phyloP scores from a whole-genome alignment of 1,140 invertebrate species.

The Spodoptera litura region DNA sequence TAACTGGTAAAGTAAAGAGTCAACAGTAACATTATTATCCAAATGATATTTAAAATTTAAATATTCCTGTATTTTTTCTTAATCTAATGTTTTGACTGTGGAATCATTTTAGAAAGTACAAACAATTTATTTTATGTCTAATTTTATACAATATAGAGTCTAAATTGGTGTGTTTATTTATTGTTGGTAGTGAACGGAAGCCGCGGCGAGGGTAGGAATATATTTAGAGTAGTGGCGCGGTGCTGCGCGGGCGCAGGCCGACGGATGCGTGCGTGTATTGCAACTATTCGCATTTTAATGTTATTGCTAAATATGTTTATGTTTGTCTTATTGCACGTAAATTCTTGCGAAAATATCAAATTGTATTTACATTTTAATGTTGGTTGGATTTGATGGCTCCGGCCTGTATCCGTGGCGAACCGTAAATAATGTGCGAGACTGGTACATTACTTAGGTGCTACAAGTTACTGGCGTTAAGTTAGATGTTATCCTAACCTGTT shows the following conservation, averaged over 20 bases:
- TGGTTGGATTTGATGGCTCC: not conserved
- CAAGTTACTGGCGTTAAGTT: not conserved
- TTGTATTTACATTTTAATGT: conserved; percentile 37
- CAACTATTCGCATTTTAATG: conserved; percentile 42
- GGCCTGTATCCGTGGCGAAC: not conserved
- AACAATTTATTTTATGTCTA: conserved; percentile 8
- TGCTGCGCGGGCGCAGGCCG: not conserved
- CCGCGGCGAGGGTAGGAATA: conserved; percentile 49
- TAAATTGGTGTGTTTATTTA: conserved; percentile 34
- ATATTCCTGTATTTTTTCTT: conserved; percentile 40
- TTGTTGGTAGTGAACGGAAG: conserved; percentile 45
- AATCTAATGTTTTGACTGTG: conserved; percentile 43
- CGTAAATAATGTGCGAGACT: not conserved
- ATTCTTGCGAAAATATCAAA: conserved; percentile 40
- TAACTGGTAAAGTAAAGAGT: not conserved
- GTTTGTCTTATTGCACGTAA: conserved; percentile 31
- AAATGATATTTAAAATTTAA: conserved; percentile 42
- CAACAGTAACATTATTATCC: conserved; percentile 40
- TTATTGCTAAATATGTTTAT: conserved; percentile 45
- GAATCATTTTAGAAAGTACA: conserved; percentile 33
- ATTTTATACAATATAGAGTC: conserved; percentile 17
- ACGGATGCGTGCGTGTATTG: conserved; percentile 51
- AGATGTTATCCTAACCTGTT: conserved; percentile 14
- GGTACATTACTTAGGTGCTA: conserved; percentile 1
- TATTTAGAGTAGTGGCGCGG: conserved; percentile 50